These are phyloP conservation scores for Empis stercorea DNA, from an alignment of 2,888 invertebrate species.

Conservation along the genomic window DNA sequence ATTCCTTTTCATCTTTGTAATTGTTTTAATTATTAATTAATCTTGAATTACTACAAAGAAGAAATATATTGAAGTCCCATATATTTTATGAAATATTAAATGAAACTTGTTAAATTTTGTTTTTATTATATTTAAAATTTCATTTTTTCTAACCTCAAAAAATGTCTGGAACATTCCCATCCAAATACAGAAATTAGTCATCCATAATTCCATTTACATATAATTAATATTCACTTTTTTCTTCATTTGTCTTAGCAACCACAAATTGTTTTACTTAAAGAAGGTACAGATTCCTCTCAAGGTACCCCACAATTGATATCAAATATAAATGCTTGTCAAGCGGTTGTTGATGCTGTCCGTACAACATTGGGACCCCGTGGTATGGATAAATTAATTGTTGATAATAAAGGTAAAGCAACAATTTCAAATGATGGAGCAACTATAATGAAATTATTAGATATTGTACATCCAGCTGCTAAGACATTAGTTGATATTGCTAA, in stretches of 20 bases:
- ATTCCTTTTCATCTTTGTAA: no score
- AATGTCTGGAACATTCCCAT: no score
- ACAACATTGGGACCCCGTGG: slow-evolving; percentile 97
- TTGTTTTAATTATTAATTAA: no score
- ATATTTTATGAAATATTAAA: no score
- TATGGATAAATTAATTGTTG: slow-evolving; percentile 98
- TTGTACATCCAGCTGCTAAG: slow-evolving; percentile 96
- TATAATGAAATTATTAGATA: slow-evolving; percentile 93
- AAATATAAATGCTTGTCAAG: slow-evolving; percentile 94
- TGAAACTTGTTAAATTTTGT: no score
- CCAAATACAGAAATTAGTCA: no score
- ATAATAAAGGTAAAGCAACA: slow-evolving; percentile 77
- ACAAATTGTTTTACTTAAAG: slow-evolving; percentile 92
- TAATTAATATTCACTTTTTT: not conserved
- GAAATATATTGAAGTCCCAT: no score
- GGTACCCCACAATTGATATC: slow-evolving; percentile 93
- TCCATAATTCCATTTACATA: not conserved
- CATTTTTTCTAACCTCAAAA: no score
- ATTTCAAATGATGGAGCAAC: slow-evolving; percentile 99
- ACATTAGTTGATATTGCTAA: slow-evolving; percentile 97
- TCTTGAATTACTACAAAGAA: no score
- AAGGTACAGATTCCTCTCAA: slow-evolving; percentile 93
- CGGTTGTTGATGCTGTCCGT: slow-evolving; percentile 85
- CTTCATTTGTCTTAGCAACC: slow-evolving; percentile 65
- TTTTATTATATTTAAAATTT: no score